Evolutionary conservation across 2,113 vertebrate genomes (phyloP).

Genomic region (Rhinopomastus cyanomelas): DNA sequence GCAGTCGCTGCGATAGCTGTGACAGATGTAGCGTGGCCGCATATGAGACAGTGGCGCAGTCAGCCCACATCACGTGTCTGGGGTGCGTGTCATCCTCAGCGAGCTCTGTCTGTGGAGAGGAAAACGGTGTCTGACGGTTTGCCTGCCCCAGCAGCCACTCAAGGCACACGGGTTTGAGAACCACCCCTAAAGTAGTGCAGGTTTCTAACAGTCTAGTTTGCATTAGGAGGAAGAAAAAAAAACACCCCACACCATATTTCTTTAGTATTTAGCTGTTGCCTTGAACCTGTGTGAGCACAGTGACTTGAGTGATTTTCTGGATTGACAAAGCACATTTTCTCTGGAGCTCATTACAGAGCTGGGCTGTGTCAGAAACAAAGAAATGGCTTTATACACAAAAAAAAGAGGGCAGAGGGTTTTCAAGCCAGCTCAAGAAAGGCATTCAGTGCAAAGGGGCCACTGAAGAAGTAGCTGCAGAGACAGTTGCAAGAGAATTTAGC

Average conservation of each 20-base stretch:
- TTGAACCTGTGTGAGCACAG: not conserved
- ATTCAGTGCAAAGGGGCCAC: not conserved
- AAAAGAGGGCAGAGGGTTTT: not conserved
- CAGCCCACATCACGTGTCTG: not conserved
- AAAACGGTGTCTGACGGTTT: not conserved
- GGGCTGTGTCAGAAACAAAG: constrained; percentile 11
- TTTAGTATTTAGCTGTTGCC: constrained; percentile 11
- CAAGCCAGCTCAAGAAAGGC: not conserved
- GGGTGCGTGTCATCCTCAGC: not conserved
- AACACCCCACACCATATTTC: rapidly evolving
- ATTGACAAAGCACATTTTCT: not conserved
- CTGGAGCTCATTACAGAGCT: not conserved
- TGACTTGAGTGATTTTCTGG: constrained; percentile 3
- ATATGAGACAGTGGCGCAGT: rapidly evolving
- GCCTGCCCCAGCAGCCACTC: not conserved
- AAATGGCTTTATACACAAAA: not conserved
- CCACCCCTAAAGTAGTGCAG: not conserved
- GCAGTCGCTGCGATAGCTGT: not conserved
- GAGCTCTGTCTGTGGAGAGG: not conserved
- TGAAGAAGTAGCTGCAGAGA: constrained; percentile 22
- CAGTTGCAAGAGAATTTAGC: constrained; percentile 23
- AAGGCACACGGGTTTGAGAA: not conserved
- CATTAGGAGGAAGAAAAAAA: not conserved
- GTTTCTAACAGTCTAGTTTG: not conserved
- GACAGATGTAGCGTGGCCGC: not conserved